Percentiles rank a stretch among this genome's conserved stretches.
phyloP scores from a whole-genome alignment of 2,888 invertebrate genomes.

The Aphidius colemani region DNA sequence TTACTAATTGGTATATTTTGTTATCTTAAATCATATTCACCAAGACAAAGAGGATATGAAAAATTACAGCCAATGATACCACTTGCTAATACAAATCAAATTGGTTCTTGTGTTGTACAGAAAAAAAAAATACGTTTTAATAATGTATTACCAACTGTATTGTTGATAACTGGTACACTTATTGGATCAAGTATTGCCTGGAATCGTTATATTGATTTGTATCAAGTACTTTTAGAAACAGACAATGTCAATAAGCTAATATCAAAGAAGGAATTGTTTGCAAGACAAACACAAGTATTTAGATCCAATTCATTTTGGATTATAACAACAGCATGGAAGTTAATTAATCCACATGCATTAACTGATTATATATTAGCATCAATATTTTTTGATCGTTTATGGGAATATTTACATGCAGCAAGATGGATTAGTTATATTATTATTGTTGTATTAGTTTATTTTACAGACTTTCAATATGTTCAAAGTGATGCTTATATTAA shows the following conservation, averaged over 20 bases:
- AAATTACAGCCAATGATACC: conserved; percentile 67
- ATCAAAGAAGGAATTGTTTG: conserved; percentile 62
- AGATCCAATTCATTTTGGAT: conserved; percentile 76
- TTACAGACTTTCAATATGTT: conserved; percentile 75
- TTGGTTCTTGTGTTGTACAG: conserved; percentile 53
- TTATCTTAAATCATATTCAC: conserved; percentile 75
- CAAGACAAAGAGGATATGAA: conserved; percentile 74
- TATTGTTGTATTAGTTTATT: conserved; percentile 69
- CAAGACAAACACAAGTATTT: conserved; percentile 67
- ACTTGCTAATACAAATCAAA: conserved; percentile 59
- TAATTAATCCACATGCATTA: conserved; percentile 79
- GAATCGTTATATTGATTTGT: conserved; percentile 83
- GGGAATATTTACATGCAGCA: conserved; percentile 74
- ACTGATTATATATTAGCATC: conserved; percentile 75
- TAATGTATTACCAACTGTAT: conserved; percentile 69
- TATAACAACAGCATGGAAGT: conserved; percentile 76
- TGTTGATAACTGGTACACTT: conserved; percentile 73
- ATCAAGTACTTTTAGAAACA: conserved; percentile 77
- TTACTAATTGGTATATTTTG: conserved; percentile 72
- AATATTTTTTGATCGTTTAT: conserved; percentile 80
- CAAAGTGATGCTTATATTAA: conserved; percentile 46
- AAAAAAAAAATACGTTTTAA: conserved; percentile 63
- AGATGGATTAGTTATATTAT: conserved; percentile 76
- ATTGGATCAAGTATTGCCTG: conserved; percentile 77
- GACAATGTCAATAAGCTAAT: conserved; percentile 53